Conservation (phyloP, 64 coral and sea anemone genomes). For the Cladopsammia gracilis region DNA sequence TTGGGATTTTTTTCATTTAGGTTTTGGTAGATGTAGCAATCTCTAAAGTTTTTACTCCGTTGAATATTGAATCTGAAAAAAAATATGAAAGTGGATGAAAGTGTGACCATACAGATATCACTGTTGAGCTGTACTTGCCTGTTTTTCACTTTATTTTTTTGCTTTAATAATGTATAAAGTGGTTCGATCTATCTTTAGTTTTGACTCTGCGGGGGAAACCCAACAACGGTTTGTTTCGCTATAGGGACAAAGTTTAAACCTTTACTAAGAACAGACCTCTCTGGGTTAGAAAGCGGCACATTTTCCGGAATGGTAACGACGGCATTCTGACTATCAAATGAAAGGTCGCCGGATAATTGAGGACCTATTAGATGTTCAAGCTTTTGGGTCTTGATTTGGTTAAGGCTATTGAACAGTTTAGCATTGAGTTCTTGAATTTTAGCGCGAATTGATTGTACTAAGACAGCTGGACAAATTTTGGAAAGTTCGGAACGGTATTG, state of each 20-base stretch:
- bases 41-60: too few relatives aligned
- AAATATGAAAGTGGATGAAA: too few relatives aligned
- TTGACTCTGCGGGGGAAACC: too few relatives aligned
- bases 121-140: too few relatives aligned
- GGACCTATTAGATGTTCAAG: constrained; percentile 24
- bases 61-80: too few relatives aligned
- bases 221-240: constrained; percentile 44
- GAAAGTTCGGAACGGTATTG: constrained; percentile 32
- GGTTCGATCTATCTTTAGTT: too few relatives aligned
- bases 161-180: too few relatives aligned
- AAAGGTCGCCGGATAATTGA: too few relatives aligned
- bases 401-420: constrained; percentile 44
- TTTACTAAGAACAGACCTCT: constrained; percentile 64
- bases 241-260: constrained; percentile 71
- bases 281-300: constrained; percentile 57
- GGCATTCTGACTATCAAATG: constrained; percentile 26
- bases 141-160: too few relatives aligned
- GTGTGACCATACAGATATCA: too few relatives aligned
- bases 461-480: constrained; percentile 27
- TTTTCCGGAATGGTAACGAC: constrained; percentile 73
- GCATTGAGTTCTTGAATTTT: constrained; percentile 71
- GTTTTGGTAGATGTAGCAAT: too few relatives aligned
- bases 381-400: constrained; percentile 25
- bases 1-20: too few relatives aligned
- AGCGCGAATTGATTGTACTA: constrained; percentile 32